These are phyloP conservation scores for Florisuga fusca DNA, from an alignment of 2,797 vertebrate species.

Conservation along the genomic window DNA sequence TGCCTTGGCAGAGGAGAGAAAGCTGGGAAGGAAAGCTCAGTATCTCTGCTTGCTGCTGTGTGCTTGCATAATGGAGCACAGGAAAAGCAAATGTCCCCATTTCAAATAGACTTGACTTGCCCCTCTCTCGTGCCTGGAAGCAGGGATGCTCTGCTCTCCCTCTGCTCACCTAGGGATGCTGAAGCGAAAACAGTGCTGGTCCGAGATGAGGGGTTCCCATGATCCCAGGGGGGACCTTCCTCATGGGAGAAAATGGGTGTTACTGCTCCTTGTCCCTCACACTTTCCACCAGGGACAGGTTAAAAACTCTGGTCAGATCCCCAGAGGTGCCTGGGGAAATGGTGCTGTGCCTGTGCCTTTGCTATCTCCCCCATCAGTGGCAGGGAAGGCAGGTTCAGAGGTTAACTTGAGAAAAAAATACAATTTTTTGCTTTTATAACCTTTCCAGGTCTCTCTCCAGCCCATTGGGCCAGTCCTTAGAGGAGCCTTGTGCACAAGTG, in stretches of 20 bases:
- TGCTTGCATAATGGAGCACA: not conserved
- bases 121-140: not conserved
- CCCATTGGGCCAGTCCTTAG: not conserved
- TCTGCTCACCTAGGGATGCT: not conserved
- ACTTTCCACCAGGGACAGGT: not conserved
- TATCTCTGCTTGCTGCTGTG: not conserved
- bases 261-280: not conserved
- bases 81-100: not conserved
- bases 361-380: not conserved
- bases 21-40: not conserved
- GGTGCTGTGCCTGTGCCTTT: fast-evolving
- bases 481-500: not conserved
- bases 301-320: not conserved
- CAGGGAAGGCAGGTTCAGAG: fast-evolving
- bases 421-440: not conserved
- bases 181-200: not conserved
- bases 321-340: not conserved
- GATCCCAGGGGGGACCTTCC: not conserved
- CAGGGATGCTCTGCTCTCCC: not conserved
- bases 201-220: fast-evolving
- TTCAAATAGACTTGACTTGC: not conserved
- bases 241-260: not conserved
- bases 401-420: not conserved
- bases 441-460: not conserved
- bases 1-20: not conserved